A percentile compares a stretch with the other conserved stretches of the same genome.
Evolutionary conservation across 2,888 invertebrate genomes (phyloP).

Genomic region (Eupithecia dodoneata): DNA sequence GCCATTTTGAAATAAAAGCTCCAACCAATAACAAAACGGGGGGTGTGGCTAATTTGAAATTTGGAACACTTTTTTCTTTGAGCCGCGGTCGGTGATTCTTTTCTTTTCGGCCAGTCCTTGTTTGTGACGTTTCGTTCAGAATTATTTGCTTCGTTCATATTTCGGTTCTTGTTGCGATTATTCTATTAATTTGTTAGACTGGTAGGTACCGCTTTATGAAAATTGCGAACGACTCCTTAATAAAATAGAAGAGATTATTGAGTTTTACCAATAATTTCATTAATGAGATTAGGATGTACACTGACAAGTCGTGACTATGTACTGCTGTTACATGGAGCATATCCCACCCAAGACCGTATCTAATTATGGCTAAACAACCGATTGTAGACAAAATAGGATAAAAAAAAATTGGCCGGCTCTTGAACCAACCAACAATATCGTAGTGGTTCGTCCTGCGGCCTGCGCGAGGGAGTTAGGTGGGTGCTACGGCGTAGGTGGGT

Average conservation of each 20-base stretch:
- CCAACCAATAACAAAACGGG: slow-evolving; percentile 76
- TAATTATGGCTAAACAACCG: no score
- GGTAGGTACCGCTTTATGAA: background rate
- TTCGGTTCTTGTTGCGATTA: background rate
- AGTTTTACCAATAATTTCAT: background rate
- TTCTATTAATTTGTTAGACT: background rate
- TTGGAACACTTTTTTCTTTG: slow-evolving; percentile 75
- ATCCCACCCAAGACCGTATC: no score
- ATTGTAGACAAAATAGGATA: no score
- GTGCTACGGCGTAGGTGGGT: no score
- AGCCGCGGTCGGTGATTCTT: slow-evolving; percentile 51
- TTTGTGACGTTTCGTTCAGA: slow-evolving; percentile 43
- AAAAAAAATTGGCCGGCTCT: no score
- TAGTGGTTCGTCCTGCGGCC: no score
- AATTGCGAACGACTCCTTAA: background rate
- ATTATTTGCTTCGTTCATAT: slow-evolving; percentile 26
- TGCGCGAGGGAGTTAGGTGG: no score
- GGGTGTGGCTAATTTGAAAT: slow-evolving; percentile 79
- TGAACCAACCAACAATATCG: no score
- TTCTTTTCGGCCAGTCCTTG: slow-evolving; percentile 62
- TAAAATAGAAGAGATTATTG: background rate
- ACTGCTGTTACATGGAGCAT: background rate
- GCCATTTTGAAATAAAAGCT: slow-evolving; percentile 48
- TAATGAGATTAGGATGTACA: background rate
- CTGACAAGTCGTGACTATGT: no score